These are phyloP conservation scores for Tineola bisselliella DNA, from an alignment of 2,888 invertebrate species.

Conservation along the genomic window DNA sequence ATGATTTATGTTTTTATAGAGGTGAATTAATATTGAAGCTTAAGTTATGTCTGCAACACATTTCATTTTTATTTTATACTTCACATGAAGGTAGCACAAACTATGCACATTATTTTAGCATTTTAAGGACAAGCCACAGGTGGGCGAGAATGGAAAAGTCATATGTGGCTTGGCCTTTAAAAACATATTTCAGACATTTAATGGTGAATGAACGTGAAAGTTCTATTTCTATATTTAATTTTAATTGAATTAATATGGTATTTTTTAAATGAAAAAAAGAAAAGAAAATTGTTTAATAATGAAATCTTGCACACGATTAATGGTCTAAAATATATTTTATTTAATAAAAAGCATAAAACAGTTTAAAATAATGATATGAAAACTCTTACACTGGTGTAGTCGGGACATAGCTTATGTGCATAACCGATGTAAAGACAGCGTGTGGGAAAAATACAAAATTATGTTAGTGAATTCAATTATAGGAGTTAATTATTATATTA, in stretches of 20 bases:
- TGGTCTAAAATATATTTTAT: neutral
- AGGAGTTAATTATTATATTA: neutral
- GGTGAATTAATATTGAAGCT: no score
- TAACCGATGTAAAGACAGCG: conserved; percentile 55
- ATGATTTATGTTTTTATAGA: neutral
- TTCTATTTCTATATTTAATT: no score
- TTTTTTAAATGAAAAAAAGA: no score
- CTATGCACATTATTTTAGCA: neutral
- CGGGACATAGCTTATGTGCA: conserved; percentile 61
- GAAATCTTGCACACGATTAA: neutral
- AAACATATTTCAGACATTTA: no score
- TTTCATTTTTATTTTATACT: neutral
- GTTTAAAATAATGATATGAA: conserved; percentile 20
- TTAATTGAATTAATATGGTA: no score
- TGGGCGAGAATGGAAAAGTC: neutral
- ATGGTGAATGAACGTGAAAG: no score
- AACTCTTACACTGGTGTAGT: conserved; percentile 74
- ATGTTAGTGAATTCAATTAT: conserved; percentile 33
- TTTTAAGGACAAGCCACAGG: neutral
- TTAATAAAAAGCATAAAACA: neutral
- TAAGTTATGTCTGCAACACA: neutral
- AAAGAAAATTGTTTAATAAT: no score
- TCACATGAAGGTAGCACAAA: neutral
- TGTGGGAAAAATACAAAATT: conserved; percentile 42
- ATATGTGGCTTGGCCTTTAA: no score